These are phyloP conservation scores for Chloebia gouldiae DNA, from an alignment of 2,113 vertebrate species.

Conservation along the genomic window DNA sequence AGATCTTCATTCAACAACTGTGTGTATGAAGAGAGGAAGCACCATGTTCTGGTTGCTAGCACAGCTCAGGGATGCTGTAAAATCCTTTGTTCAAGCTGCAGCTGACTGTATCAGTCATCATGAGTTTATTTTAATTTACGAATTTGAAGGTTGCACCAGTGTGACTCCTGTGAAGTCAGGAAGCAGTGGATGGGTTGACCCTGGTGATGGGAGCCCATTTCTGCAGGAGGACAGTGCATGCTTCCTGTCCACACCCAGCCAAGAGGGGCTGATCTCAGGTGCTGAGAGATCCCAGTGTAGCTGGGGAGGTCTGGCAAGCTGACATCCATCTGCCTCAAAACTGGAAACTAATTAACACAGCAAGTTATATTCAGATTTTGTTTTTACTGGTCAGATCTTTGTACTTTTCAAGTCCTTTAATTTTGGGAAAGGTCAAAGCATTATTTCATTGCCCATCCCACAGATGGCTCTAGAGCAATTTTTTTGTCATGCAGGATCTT, in stretches of 20 bases:
- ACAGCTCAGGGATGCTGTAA: not conserved
- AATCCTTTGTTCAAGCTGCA: not conserved
- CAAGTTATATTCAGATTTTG: not conserved
- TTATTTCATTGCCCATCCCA: not conserved
- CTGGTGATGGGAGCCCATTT: not conserved
- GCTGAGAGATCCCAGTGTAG: not conserved
- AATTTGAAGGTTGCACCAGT: not conserved
- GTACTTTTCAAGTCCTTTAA: not conserved
- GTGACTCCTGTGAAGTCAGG: not conserved
- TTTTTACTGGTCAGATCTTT: not conserved
- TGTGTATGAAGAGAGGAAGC: not conserved
- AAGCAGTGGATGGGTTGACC: not conserved
- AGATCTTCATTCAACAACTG: not conserved
- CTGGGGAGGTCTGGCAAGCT: not conserved
- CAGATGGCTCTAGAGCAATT: not conserved
- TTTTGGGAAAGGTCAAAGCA: not conserved
- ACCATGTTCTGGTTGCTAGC: not conserved
- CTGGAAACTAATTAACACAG: not conserved
- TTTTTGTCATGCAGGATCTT: not conserved
- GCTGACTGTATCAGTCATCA: not conserved
- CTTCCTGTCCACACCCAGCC: fast-evolving
- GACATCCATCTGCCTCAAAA: not conserved
- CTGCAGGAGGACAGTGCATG: not conserved
- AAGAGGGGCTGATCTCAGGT: fast-evolving
- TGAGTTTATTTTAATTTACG: conserved; percentile 5